Conservation (phyloP, 2,888 invertebrate species). For the Zhengitettix transpicula region DNA sequence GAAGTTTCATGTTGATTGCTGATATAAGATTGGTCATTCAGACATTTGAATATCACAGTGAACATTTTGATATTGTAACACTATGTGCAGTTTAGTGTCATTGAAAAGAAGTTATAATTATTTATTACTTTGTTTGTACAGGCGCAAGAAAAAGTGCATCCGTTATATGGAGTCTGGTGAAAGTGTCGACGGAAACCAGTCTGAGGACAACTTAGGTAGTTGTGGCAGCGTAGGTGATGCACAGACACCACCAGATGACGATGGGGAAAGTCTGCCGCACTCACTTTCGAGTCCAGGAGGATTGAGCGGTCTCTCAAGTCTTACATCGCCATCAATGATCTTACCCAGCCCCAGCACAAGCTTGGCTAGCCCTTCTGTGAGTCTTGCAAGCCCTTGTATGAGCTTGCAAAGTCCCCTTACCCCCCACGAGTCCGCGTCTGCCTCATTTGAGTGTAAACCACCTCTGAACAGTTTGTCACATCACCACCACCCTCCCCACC, state of each 20-base stretch:
- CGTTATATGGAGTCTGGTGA: constrained; percentile 78
- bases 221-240: constrained; percentile 64
- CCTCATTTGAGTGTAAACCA: constrained; percentile 17
- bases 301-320: constrained; percentile 46
- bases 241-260: constrained; percentile 46
- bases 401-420: constrained; percentile 29
- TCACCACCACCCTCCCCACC: constrained; percentile 32
- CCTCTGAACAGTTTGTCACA: constrained; percentile 13
- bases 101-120: neutral
- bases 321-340: constrained; percentile 52
- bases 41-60: no score
- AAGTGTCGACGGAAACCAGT: constrained; percentile 44
- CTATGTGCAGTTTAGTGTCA: no score
- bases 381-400: constrained; percentile 39
- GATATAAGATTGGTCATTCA: no score
- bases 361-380: constrained; percentile 43
- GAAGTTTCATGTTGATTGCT: no score
- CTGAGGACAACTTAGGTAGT: constrained; percentile 60
- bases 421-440: constrained; percentile 21
- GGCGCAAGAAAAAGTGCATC: constrained; percentile 95
- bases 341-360: constrained; percentile 66
- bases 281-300: constrained; percentile 43
- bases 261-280: constrained; percentile 44
- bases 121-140: constrained; percentile 30
- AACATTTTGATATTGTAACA: no score